Base-by-base conservation (phyloP, 2,888 invertebrate species). In the Norana najaformis region DNA sequence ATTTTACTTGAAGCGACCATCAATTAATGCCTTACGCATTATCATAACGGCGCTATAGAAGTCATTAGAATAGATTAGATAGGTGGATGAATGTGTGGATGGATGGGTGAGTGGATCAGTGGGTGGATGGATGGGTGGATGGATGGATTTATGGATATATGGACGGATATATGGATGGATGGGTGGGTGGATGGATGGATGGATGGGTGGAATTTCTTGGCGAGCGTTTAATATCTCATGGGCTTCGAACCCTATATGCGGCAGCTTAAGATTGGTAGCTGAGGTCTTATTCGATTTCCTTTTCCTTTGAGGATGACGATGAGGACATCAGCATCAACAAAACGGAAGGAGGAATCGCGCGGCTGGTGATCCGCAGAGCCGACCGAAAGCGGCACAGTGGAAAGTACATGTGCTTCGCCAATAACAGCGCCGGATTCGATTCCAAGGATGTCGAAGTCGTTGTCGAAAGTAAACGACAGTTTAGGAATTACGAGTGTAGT, bases 341-440 rank as follows among this genome's bases (percentile, higher is more conserved):
- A 8, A n/a, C 85, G 85, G 37, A 85, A 18, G 83, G 83, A 85
- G 85, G 85, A 85, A 36, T 85, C 4, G 37, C 36, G 4, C 85
- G 36, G 20, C 85, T 85, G 30, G 30, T 30, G 37, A 85, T 85
- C 18, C 35, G 36, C 35, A 85, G 35, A 34, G 35, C 85, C 20
- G 36, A 85, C 37, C 35, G 37, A 8, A 36, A 36, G 37, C 34
- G 36, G 37, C 85, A 90, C 69, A 47, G 41, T n/a, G 89, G 89
- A 37, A 88, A 82, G 41, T 90, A 90, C 88, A 53, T 89, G 35
- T 90, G 90, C 41, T 34, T n/a, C 20, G 90, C 90, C 69, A 38
- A 83, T 30, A 90, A 90, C 38, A 41, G 39, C 30, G 90, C 90
- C 30, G 90, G 90, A 20, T 41, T 83, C 35, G 90, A 89, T 41